phyloP scores from a whole-genome alignment of 2,113 vertebrate species.

The Antechinus flavipes region DNA sequence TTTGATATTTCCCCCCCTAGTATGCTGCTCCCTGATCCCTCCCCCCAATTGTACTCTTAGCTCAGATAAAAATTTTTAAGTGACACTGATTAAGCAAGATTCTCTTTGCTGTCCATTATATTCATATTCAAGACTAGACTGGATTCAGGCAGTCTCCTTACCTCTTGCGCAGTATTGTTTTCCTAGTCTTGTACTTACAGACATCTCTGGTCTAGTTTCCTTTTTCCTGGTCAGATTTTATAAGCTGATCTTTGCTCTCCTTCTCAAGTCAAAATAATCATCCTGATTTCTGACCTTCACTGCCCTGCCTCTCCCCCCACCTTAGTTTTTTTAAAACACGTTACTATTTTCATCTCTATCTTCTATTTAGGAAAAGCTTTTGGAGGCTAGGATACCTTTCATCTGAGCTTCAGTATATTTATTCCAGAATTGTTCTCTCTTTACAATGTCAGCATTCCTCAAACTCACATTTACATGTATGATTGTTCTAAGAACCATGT shows the following conservation, averaged over 20 bases:
- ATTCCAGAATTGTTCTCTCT: neutral
- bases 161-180: neutral
- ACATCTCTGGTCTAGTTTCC: neutral
- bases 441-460: constrained; percentile 9
- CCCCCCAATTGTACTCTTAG: neutral
- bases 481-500: neutral
- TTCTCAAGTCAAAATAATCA: neutral
- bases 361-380: neutral
- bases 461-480: neutral
- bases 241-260: neutral
- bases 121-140: neutral
- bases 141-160: neutral
- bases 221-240: neutral
- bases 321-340: neutral
- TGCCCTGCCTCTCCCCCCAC: too few species aligned
- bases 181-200: neutral
- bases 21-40: neutral
- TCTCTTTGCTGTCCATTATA: neutral
- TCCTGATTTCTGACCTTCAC: neutral
- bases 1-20: neutral
- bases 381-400: neutral
- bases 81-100: neutral
- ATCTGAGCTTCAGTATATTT: neutral
- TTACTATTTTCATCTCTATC: neutral
- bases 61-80: neutral